Base-by-base conservation (phyloP, 2,888 invertebrate species). In the Thymelicus sylvestris region DNA sequence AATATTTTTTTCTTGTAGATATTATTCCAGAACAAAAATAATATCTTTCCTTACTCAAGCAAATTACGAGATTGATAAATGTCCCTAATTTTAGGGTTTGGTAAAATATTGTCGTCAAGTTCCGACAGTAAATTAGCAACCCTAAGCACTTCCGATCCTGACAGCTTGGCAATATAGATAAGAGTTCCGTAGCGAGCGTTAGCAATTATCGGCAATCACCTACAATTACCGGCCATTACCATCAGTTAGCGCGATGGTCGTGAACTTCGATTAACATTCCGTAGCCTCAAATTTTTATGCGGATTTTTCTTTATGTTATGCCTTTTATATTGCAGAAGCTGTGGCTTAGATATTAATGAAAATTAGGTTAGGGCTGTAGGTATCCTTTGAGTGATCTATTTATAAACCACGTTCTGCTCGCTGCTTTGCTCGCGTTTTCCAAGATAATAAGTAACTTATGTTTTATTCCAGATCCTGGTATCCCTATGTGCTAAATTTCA, bases 161-260 rank as follows among this genome's bases (percentile, higher is more conserved):
- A 59, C 38, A 39, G 10, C 50, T 38, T 13, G 39, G 65, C 19
- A 19, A 55, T 55, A 52, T 65, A 65, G 65, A 65, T 65, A 52
- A 65, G 65, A 59, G 31, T 59, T 55, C 38, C 63, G 31, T n/a
- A 24, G 63, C 31, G 24, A 62, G 47, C 55, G 24, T 59, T n/a
- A 59, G 38, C 52, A 65, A 41, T 55, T 65, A 65, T 65, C 52
- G 65, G 65, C 52, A 52, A 65, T 65, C 52, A 65, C 52, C 19
- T 41, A 31, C 52, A 38, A 52, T 52, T 52, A 48, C 41, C 52
- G 41, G 52, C 55, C 10, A 55, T 55, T 24, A 55, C 55, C 55
- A 19, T 19, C 65, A 19, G 13, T 39, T 39, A 39, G 19, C 41
- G 13, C 31, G 47, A 24, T 50, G 50, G 5, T 55, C 55, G 10